These are phyloP conservation scores for Amniataba percoides DNA, from an alignment of 2,797 vertebrate species.

Conservation along the genomic window DNA sequence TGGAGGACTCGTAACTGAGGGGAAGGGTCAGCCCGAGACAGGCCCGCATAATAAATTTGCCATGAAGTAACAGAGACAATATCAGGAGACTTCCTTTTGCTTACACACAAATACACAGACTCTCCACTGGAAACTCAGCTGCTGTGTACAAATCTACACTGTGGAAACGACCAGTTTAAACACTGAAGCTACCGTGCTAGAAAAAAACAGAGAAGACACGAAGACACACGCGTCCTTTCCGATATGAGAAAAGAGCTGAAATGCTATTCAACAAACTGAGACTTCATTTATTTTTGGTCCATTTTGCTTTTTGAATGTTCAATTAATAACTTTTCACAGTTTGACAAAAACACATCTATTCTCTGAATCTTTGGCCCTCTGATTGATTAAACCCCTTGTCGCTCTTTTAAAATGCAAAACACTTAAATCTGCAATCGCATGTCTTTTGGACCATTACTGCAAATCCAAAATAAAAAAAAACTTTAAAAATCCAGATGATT, in stretches of 20 bases:
- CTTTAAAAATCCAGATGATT: not conserved
- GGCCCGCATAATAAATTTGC: slow-evolving; percentile 65
- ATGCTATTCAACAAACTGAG: not conserved
- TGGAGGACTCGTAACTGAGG: slow-evolving; percentile 25
- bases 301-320: not conserved
- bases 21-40: slow-evolving; percentile 54
- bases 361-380: not conserved
- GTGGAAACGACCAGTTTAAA: slow-evolving; percentile 30
- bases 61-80: slow-evolving; percentile 67
- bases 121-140: slow-evolving; percentile 59
- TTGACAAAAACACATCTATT: not conserved
- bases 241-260: not conserved
- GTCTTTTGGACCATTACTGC: not conserved
- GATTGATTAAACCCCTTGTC: not conserved
- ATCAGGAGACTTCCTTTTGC: slow-evolving; percentile 71
- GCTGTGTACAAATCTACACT: slow-evolving; percentile 33
- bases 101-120: slow-evolving; percentile 73
- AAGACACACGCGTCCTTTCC: too few relatives aligned
- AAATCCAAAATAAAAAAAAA: not conserved
- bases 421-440: not conserved
- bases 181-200: not conserved
- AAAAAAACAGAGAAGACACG: slow-evolving; percentile 35
- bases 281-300: not conserved
- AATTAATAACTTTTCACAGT: not conserved
- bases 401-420: not conserved